Percentiles rank a stretch among this genome's conserved stretches.
phyloP scores from a whole-genome alignment of 2,797 vertebrate species.

The Sternotherus odoratus region DNA sequence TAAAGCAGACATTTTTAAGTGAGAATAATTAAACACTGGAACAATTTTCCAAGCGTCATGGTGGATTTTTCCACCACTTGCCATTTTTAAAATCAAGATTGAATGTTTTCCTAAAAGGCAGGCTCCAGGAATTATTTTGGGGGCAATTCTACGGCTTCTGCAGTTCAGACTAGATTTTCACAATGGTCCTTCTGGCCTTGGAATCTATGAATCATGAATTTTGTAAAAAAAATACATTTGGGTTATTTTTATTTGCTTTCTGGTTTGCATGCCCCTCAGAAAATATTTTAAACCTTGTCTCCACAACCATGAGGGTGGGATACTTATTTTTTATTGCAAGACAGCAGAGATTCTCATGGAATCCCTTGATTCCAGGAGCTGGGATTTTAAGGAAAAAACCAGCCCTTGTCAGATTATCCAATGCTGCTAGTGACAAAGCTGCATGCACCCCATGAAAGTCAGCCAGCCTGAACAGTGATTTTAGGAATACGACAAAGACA shows the following conservation, averaged over 20 bases:
- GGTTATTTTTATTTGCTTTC: not conserved
- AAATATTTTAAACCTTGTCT: not conserved
- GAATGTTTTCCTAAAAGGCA: not conserved
- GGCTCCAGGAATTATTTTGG: not conserved
- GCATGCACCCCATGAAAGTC: not conserved
- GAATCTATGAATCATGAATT: not conserved
- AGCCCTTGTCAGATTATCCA: not conserved
- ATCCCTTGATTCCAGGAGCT: not conserved
- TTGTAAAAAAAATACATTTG: not conserved
- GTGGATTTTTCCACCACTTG: not conserved
- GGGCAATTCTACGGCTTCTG: not conserved
- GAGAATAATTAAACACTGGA: not conserved
- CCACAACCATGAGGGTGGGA: not conserved
- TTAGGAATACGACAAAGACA: conserved; percentile 10
- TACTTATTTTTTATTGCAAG: not conserved
- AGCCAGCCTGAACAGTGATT: not conserved
- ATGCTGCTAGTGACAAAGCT: not conserved
- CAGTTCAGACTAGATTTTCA: not conserved
- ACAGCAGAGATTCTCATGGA: not conserved
- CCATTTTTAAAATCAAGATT: not conserved
- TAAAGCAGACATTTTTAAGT: not conserved
- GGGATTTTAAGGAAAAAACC: not conserved
- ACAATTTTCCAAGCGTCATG: not conserved
- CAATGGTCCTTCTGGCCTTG: not conserved
- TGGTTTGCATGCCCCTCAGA: not conserved